Evolutionary conservation across 2,797 vertebrate species (phyloP).

Genomic region (Acanthurus leucopareius): DNA sequence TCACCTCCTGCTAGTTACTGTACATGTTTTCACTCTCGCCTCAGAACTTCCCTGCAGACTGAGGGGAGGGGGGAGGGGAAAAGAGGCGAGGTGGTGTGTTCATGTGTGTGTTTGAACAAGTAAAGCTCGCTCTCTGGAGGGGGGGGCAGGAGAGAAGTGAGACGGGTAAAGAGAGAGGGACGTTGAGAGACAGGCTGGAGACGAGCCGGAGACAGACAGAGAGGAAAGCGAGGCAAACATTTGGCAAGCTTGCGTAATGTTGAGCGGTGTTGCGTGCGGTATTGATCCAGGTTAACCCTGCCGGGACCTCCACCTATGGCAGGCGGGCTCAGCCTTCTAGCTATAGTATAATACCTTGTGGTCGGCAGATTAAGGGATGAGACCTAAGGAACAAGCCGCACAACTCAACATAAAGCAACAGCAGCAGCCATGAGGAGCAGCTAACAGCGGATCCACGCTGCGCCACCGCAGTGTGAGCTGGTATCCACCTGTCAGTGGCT

Average conservation of each 20-base stretch:
- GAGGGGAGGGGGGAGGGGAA: conserved; percentile 37
- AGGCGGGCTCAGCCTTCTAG: conserved; percentile 72
- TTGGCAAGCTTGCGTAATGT: conserved; percentile 62
- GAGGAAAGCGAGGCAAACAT: conserved; percentile 29
- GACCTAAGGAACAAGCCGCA: conserved; percentile 70
- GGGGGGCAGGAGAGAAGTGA: conserved; percentile 59
- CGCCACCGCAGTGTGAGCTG: conserved; percentile 69
- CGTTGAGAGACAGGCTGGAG: conserved; percentile 37
- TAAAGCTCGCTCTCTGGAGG: conserved; percentile 57
- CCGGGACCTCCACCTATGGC: conserved; percentile 70
- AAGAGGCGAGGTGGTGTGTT: conserved; percentile 26
- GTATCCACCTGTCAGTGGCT: conserved; percentile 70
- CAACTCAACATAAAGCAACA: conserved; percentile 67
- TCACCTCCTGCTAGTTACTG: conserved; percentile 51
- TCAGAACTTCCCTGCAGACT: conserved; percentile 57
- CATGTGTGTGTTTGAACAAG: conserved; percentile 56
- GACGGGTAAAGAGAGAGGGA: conserved; percentile 32
- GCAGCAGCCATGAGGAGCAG: conserved; percentile 74
- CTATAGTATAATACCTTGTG: conserved; percentile 73
- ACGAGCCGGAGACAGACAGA: conserved; percentile 21
- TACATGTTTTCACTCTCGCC: conserved; percentile 46
- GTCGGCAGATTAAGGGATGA: conserved; percentile 84
- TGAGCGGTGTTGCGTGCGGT: conserved; percentile 57
- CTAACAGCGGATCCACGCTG: conserved; percentile 55
- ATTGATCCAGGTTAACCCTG: conserved; percentile 77